Evolutionary conservation across 2,113 vertebrate species (phyloP).

Genomic region (Sisor rabdophorus): DNA sequence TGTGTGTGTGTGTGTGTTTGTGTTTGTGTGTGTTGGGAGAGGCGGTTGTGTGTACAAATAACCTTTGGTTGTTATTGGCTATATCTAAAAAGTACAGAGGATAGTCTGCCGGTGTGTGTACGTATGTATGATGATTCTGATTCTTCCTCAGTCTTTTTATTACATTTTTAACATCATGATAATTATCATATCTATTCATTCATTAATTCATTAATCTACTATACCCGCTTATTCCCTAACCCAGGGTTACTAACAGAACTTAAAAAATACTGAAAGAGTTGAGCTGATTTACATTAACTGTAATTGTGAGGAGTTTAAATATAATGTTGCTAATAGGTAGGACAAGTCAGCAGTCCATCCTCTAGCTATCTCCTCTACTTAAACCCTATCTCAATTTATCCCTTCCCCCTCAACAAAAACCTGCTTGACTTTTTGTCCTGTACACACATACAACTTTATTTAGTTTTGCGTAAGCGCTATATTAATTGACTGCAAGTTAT

Average conservation of each 20-base stretch:
- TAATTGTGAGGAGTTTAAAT: not conserved
- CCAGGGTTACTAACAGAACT: not conserved
- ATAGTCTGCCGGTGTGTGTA: constrained; percentile 3
- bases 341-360: too few relatives aligned
- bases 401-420: too few relatives aligned
- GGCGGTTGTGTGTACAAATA: not conserved
- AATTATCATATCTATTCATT: too few relatives aligned
- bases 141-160: not conserved
- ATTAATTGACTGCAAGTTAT: too few relatives aligned
- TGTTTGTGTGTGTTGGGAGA: not conserved
- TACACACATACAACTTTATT: too few relatives aligned
- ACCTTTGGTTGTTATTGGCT: constrained; percentile 36
- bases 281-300: not conserved
- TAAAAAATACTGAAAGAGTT: not conserved
- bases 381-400: too few relatives aligned
- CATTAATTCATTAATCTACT: too few relatives aligned
- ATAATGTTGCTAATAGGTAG: not conserved
- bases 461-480: too few relatives aligned
- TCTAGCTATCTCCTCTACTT: too few relatives aligned
- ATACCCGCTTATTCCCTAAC: too few relatives aligned
- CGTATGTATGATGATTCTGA: not conserved
- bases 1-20: not conserved
- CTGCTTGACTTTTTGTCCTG: too few relatives aligned
- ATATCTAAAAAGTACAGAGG: not conserved
- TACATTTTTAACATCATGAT: not conserved